Percentiles rank a stretch among this genome's conserved stretches.
Evolutionary conservation across 2,113 vertebrate species (phyloP).

Genomic region (Urocynchramus pylzowi): DNA sequence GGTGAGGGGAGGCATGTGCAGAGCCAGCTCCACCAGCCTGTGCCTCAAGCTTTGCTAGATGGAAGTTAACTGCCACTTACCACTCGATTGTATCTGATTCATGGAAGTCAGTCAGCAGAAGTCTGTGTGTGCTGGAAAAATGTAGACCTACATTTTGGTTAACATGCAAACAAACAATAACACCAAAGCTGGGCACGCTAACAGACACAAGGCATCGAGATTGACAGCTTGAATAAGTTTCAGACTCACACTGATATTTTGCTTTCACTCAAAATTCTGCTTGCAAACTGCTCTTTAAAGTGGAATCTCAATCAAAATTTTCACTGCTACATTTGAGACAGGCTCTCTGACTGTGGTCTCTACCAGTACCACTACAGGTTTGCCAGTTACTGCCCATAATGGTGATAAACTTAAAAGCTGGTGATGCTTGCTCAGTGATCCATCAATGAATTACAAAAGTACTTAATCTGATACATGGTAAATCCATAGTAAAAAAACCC

Average conservation of each 20-base stretch:
- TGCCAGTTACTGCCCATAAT: background rate
- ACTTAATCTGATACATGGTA: background rate
- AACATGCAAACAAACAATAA: conserved; percentile 11
- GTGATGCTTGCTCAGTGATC: background rate
- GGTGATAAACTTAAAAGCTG: background rate
- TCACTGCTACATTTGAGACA: background rate
- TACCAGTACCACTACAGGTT: background rate
- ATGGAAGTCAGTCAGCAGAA: background rate
- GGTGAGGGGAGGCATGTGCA: background rate
- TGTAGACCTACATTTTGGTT: background rate
- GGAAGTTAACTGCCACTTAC: background rate
- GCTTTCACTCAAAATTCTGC: conserved; percentile 52
- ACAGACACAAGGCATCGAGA: conserved; percentile 48
- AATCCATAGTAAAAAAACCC: background rate
- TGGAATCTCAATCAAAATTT: background rate
- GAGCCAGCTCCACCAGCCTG: background rate
- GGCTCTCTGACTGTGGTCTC: background rate
- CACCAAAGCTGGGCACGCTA: conserved; percentile 6
- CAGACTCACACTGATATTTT: conserved; percentile 59
- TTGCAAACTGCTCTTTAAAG: conserved; percentile 27
- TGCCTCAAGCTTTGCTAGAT: background rate
- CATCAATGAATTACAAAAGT: background rate
- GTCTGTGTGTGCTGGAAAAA: background rate
- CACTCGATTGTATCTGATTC: background rate
- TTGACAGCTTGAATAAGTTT: conserved; percentile 68